phyloP scores from a whole-genome alignment of 1,140 invertebrate species.

The Drosophila carrolli region DNA sequence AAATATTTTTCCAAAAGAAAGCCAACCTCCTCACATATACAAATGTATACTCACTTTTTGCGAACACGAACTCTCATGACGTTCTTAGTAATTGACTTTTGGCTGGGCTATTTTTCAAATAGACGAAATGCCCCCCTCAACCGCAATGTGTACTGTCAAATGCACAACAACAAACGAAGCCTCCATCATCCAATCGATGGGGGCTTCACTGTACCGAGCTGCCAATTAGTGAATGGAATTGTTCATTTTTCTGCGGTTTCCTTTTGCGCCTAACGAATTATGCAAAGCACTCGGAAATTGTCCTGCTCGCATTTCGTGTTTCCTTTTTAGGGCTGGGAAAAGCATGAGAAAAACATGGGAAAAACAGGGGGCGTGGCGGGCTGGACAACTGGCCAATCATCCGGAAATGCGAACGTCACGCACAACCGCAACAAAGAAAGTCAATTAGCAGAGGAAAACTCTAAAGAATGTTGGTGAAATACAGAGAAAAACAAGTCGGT shows the following conservation, averaged over 20 bases:
- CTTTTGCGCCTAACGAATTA: slow-evolving; percentile 42
- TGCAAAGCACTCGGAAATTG: slow-evolving; percentile 51
- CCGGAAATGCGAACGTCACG: slow-evolving; percentile 59
- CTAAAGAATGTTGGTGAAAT: slow-evolving; percentile 16
- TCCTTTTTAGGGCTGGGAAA: slow-evolving; percentile 27
- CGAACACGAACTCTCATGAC: not conserved
- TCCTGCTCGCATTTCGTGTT: slow-evolving; percentile 46
- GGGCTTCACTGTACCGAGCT: slow-evolving; percentile 38
- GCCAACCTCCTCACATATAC: too few species aligned
- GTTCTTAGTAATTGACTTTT: slow-evolving; percentile 26
- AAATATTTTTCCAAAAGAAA: too few species aligned
- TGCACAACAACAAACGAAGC: slow-evolving; percentile 12
- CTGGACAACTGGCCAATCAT: slow-evolving; percentile 30
- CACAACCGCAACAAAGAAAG: slow-evolving; percentile 63
- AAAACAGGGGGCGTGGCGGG: not conserved
- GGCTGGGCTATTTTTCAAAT: slow-evolving; percentile 18
- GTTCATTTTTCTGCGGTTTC: slow-evolving; percentile 54
- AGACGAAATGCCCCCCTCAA: slow-evolving; percentile 8
- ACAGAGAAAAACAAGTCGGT: slow-evolving; percentile 8
- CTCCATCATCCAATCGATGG: not conserved
- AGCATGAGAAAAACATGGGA: slow-evolving; percentile 25
- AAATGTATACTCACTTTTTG: not conserved
- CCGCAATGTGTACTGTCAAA: slow-evolving; percentile 22
- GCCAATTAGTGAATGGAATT: slow-evolving; percentile 52
- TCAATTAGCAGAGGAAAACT: slow-evolving; percentile 51